Base-by-base conservation (phyloP, 2,113 vertebrate species). In the Oceanodroma tethys region DNA sequence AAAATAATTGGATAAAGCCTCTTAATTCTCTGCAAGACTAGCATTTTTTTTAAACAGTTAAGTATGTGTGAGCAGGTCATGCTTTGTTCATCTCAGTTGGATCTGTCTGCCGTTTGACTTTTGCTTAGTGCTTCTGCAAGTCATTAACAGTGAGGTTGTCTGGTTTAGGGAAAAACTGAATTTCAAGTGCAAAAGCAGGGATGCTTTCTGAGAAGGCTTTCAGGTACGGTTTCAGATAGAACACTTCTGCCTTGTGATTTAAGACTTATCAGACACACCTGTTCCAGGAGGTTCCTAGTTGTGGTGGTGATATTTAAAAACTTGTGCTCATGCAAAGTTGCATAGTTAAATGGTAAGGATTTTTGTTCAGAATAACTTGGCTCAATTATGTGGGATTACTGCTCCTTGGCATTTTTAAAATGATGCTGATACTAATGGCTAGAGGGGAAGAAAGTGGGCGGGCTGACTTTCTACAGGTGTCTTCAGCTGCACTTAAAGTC, bases 401-500 rank as follows among this genome's bases (percentile, higher is more conserved):
- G 34, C 45, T 75, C 9, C 26, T 40, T 20, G 32, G 17, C 21
- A 18, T 16, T 52, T n/a, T 36, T 7, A 4, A 45, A 6, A 7
- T 13, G 6, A 17, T 65, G 58, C 43, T 42, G 18, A 6, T 58
- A 16, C 32, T 52, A 0, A 15, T 67, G 65, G 34, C 47, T 86
- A 30, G 78, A 67, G 59, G 81, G 75, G 18, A 59, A 16, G 22
- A 17, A 55, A 13, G 21, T 30, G 68, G 27, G 30, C 3, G 65
- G 55, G 21, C 43, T 89, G 73, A 38, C 42, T 74, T 74, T 62
- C 9, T 88, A 20, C 52, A 74, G 29, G 56, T 86, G 65, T 81
- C 45, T 80, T 86, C 40, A 63, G 67, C 68, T 94, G 67, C 38
- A 36, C 70, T 79, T 67, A 14, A 94, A 81, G 75, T 67, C 88